A percentile compares a stretch with the other conserved stretches of the same genome.
Evolutionary conservation across 2,113 vertebrate genomes (phyloP).

Genomic region (Oreotrochilus melanogaster): DNA sequence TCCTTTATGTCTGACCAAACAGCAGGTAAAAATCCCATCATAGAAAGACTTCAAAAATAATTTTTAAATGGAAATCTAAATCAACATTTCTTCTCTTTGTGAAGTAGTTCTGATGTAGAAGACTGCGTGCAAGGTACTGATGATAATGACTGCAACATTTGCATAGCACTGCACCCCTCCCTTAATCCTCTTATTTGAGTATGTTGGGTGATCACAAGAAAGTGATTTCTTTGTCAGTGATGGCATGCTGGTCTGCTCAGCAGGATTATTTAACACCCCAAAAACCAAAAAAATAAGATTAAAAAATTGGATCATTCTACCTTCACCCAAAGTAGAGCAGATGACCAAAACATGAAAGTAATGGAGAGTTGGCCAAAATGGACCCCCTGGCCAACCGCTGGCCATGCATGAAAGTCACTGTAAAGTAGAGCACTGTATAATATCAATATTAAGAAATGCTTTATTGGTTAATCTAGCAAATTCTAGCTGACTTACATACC

Average conservation of each 20-base stretch:
- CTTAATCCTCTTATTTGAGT: not conserved
- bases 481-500: not conserved
- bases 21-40: not conserved
- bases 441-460: not conserved
- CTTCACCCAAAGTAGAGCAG: not conserved
- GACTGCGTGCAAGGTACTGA: not conserved
- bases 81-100: not conserved
- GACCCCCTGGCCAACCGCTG: not conserved
- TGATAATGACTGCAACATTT: not conserved
- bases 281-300: not conserved
- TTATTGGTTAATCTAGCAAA: not conserved
- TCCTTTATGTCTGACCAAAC: conserved; percentile 1
- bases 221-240: not conserved
- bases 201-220: not conserved
- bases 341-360: not conserved
- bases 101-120: not conserved
- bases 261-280: not conserved
- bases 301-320: not conserved
- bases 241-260: not conserved
- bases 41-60: not conserved
- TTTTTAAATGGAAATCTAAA: not conserved
- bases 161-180: not conserved
- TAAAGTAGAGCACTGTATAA: not conserved
- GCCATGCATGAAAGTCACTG: not conserved
- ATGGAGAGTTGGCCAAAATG: not conserved